These are phyloP conservation scores for Scleropages formosus DNA, from an alignment of 2,797 vertebrate species.

Conservation along the genomic window DNA sequence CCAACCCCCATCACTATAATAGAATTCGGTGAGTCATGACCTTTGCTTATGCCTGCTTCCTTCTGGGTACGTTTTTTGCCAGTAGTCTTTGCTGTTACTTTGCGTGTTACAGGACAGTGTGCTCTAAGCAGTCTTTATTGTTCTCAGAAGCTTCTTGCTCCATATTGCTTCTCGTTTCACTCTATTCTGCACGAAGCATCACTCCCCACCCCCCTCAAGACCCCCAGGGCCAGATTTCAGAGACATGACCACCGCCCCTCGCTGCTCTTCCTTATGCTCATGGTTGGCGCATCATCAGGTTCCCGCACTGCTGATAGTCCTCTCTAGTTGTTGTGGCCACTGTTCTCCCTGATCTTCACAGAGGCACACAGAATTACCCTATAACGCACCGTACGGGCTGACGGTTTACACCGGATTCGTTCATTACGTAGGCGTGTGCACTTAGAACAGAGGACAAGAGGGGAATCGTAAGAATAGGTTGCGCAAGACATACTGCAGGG, in stretches of 20 bases:
- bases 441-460: neutral
- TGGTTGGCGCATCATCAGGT: constrained; percentile 15
- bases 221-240: constrained; percentile 13
- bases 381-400: neutral
- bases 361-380: neutral
- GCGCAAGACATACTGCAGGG: neutral
- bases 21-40: too few relatives aligned
- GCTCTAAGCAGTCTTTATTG: constrained; percentile 51
- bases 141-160: neutral
- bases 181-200: constrained; percentile 3
- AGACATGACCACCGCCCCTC: constrained; percentile 24
- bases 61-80: too few relatives aligned
- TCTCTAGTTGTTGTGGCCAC: neutral
- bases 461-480: too few relatives aligned
- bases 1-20: too few relatives aligned
- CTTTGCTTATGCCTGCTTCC: too few relatives aligned
- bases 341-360: constrained; percentile 4
- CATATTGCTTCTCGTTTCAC: neutral
- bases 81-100: too few relatives aligned
- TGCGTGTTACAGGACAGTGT: constrained; percentile 30
- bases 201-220: neutral
- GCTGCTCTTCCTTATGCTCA: constrained; percentile 26
- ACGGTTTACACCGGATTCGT: neutral
- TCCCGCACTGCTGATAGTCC: neutral
- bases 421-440: neutral